Evolutionary conservation across 92 coral and sea anemone genomes (phyloP), one percentile per base, ranked within the genome.

Genomic region (Parazoanthus darwini): DNA sequence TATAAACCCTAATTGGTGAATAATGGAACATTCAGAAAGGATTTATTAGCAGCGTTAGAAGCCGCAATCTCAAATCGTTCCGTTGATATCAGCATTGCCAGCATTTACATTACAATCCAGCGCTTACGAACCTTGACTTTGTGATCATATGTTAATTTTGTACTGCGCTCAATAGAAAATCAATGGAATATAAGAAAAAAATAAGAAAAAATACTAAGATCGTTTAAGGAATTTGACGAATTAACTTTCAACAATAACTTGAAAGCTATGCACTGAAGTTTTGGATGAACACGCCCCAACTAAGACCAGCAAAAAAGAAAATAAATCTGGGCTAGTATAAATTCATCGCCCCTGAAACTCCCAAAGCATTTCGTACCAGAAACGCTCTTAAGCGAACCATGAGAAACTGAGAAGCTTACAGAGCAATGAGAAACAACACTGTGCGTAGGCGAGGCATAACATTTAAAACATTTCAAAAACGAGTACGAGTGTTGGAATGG

Each of bases 71-170:
- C 78, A 22, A 65, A 88, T 26, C 59, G 91, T 26, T 10, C 74
- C 35, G 39, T 86, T n/a, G 71, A 86, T 35, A 81, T 90, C 50
- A 86, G 90, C 76, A 65, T 91, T 33, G 93, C 91, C 91, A 33
- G 76, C 86, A 44, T 67, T 65, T 88, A 42, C 73, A 63, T 58
- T 78, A 23, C 79, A 88, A 84, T 82, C 87, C 38, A 87, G 82
- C 42, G 65, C 91, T 63, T 42, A 42, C 37, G 93, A 84, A 26
- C 63, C 79, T 54, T 89, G 88, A 26, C 65, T 83, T 48, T 82
- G 91, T 44, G 88, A 91, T 85, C 77, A 91, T 80, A 83, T 77
- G 84, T 79, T 88, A 54, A 44, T 83, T 68, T 29, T 88, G 78
- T 63, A 78, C 93, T 16, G 87, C 75, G 66, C 43, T 84, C 51